Evolutionary conservation across 2,888 invertebrate species (phyloP).

Genomic region (Drosophila lacicola): DNA sequence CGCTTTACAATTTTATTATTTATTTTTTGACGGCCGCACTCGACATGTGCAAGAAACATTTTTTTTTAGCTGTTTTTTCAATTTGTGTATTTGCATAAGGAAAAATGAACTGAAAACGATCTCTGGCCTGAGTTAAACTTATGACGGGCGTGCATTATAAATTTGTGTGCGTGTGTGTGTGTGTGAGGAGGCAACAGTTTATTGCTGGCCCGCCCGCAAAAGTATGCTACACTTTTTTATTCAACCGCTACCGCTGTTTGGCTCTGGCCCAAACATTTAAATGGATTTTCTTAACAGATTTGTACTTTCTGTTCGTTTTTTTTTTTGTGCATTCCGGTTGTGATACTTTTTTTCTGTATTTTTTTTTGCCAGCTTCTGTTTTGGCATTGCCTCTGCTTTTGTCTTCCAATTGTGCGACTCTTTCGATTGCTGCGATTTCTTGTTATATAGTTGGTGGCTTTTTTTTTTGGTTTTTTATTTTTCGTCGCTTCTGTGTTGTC

Average conservation of each 20-base stretch:
- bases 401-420: conserved; percentile 56
- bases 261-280: conserved; percentile 57
- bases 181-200: conserved; percentile 28
- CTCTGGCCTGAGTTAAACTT: conserved; percentile 25
- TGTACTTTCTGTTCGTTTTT: conserved; percentile 22
- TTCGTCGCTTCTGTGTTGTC: conserved; percentile 60
- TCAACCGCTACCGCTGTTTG: conserved; percentile 10
- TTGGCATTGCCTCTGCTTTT: conserved; percentile 44
- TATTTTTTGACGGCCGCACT: conserved; percentile 38
- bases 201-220: conserved; percentile 29
- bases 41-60: conserved; percentile 27
- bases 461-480: conserved; percentile 31
- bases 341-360: conserved; percentile 27
- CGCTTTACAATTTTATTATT: conserved; percentile 34
- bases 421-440: conserved; percentile 43
- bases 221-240: conserved; percentile 48
- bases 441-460: conserved; percentile 21
- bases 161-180: neutral
- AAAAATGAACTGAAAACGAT: conserved; percentile 37
- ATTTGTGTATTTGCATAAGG: conserved; percentile 51
- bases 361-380: conserved; percentile 30
- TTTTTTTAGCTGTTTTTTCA: conserved; percentile 36
- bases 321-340: conserved; percentile 38
- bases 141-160: conserved; percentile 30
- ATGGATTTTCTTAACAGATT: conserved; percentile 80